Evolutionary conservation across 2,888 invertebrate species (phyloP), one percentile per base, ranked within the genome.

Genomic region (Tortrix viridana): DNA sequence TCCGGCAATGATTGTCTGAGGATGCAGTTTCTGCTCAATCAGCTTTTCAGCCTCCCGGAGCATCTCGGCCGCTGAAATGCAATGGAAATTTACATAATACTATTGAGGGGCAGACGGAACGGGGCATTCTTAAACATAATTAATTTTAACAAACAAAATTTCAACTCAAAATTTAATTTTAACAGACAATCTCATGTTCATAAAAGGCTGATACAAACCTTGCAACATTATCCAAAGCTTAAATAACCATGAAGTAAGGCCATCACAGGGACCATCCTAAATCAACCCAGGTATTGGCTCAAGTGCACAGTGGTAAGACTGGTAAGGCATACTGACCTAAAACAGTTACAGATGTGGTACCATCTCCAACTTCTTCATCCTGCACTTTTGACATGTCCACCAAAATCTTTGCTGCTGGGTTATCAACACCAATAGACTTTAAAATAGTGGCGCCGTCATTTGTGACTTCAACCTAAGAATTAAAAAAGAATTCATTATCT

Each of bases 371-470:
- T 94, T 99, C 99, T 82, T 98, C 98, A 91, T 99, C 99, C 84
- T 99, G 99, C 3, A 98, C 98, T 88, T 97, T 97, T 14, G 99
- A 97, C 95, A 99, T 99, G 73, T 99, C 98, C n/a, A 99, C 98
- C 54, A 99, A 93, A 77, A 99, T 97, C 91, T 99, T 99, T 0
- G 99, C 99, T 32, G 99, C 99, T 20, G 99, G 99, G 88, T 99
- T 99, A 83, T 99, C 99, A 18, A 99, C 97, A 59, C 99, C 99
- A 62, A 99, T 95, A 0, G 97, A 95, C 85, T 98, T 97, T 59
- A 99, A 92, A 80, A 99, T 99, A 6, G 99, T 99, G 14, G 99
- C 99, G 64, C 99, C 99, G 91, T 99, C 99, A 88, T 99, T 99
- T 57, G 99, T 99, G 5, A 99, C 98, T 90, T 98, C 97, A 62